Percentiles rank a stretch among this genome's conserved stretches.
phyloP scores from a whole-genome alignment of 2,888 invertebrate species.

The Octonoba sinensis region DNA sequence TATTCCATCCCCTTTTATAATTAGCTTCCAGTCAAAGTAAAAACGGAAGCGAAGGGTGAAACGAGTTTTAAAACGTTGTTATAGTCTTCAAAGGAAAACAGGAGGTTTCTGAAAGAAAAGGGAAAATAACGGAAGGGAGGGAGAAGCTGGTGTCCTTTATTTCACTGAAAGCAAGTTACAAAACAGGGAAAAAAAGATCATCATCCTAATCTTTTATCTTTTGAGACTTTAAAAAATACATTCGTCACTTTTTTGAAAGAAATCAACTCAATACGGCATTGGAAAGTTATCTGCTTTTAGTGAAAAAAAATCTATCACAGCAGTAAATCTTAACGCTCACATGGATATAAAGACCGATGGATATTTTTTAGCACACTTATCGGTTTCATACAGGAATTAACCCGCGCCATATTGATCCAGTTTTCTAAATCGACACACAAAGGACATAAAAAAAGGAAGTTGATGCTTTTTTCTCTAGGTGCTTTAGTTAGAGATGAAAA shows the following conservation, averaged over 20 bases:
- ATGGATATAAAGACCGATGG: constrained; percentile 7
- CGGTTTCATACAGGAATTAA: constrained; percentile 54
- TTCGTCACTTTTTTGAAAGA: constrained; percentile 50
- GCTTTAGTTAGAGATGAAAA: background rate
- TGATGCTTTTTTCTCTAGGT: constrained; percentile 11
- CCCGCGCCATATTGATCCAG: constrained; percentile 42
- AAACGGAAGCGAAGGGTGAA: constrained; percentile 6
- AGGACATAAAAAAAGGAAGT: constrained; percentile 1
- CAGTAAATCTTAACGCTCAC: constrained; percentile 35
- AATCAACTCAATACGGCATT: constrained; percentile 3
- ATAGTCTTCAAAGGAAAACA: constrained; percentile 27
- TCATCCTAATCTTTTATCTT: constrained; percentile 44
- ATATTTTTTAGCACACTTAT: constrained; percentile 29
- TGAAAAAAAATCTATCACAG: constrained; percentile 19
- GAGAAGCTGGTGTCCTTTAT: constrained; percentile 1
- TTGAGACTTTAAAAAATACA: constrained; percentile 19
- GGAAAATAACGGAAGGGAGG: background rate
- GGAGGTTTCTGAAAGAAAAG: constrained; percentile 9
- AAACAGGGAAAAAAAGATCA: constrained; percentile 33
- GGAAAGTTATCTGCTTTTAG: constrained; percentile 29
- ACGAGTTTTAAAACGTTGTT: constrained; percentile 53
- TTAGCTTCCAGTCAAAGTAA: constrained; percentile 47
- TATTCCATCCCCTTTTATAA: constrained; percentile 55
- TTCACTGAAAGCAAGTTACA: constrained; percentile 15
- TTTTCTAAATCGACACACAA: constrained; percentile 28